phyloP scores from a whole-genome alignment of 2,113 vertebrate genomes.

The Monarcha castaneiventris region DNA sequence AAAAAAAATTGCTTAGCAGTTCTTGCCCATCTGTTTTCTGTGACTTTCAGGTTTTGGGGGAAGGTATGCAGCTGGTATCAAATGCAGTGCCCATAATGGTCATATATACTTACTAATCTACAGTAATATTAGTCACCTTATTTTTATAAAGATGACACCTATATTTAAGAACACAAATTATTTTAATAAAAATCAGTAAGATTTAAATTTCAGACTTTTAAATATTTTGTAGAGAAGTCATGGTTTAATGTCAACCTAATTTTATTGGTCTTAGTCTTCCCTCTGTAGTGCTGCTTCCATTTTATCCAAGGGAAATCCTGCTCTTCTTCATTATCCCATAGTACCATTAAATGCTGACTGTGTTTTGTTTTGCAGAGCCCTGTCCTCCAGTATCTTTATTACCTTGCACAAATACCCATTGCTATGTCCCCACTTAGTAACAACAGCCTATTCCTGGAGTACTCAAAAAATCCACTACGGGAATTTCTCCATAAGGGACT shows the following conservation, averaged over 20 bases:
- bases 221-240: not conserved
- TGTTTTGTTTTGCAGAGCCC: conserved; percentile 84
- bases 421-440: conserved; percentile 99
- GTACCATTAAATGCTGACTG: not conserved
- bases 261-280: not conserved
- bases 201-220: not conserved
- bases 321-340: not conserved
- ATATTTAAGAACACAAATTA: not conserved
- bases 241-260: not conserved
- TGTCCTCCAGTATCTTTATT: conserved; percentile 96
- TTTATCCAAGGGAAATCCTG: not conserved
- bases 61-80: not conserved
- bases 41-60: not conserved
- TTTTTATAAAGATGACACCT: not conserved
- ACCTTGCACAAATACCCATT: conserved; percentile 94
- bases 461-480: conserved; percentile 92
- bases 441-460: conserved; percentile 96
- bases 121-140: not conserved
- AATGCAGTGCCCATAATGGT: not conserved
- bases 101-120: not conserved
- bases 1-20: not conserved
- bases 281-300: not conserved
- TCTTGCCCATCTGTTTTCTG: not conserved
- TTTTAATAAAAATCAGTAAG: not conserved
- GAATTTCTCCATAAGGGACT: conserved; percentile 98